Evolutionary conservation across 2,113 vertebrate genomes (phyloP).

Genomic region (Erythrolamprus reginae): DNA sequence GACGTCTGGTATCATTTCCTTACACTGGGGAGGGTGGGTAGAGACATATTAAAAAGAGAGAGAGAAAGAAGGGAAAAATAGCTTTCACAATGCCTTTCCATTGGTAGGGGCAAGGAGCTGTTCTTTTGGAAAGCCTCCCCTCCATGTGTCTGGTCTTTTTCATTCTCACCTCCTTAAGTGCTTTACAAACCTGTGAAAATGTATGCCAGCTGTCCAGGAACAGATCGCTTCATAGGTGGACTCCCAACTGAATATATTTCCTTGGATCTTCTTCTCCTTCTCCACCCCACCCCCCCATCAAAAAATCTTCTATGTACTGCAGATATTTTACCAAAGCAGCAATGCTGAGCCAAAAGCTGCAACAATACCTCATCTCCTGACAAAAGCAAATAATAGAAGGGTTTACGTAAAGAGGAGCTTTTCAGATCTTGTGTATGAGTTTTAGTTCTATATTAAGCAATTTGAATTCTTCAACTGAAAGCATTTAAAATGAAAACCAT

Average conservation of each 20-base stretch:
- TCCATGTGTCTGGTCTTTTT: not conserved
- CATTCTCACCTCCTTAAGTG: not conserved
- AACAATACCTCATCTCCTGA: not conserved
- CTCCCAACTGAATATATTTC: constrained; percentile 3
- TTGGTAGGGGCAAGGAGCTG: not conserved
- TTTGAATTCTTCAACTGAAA: not conserved
- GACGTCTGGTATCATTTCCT: not conserved
- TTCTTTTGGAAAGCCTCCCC: not conserved
- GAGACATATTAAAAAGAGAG: not conserved
- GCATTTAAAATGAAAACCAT: constrained; percentile 3
- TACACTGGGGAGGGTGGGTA: not conserved
- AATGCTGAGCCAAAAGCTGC: constrained; percentile 43
- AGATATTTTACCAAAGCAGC: constrained; percentile 40
- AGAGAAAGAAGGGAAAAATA: rapidly evolving
- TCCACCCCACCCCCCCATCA: not conserved
- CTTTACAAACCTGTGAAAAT: not conserved
- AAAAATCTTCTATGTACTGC: constrained; percentile 43
- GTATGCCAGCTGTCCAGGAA: not conserved
- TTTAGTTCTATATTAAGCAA: constrained; percentile 5
- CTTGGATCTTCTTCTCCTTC: not conserved
- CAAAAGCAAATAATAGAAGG: constrained; percentile 20
- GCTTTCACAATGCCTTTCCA: not conserved
- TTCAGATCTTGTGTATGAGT: not conserved
- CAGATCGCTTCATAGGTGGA: not conserved
- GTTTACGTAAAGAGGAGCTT: not conserved